Evolutionary conservation across 2,113 vertebrate genomes (phyloP).

Genomic region (Phodopus roborovskii): DNA sequence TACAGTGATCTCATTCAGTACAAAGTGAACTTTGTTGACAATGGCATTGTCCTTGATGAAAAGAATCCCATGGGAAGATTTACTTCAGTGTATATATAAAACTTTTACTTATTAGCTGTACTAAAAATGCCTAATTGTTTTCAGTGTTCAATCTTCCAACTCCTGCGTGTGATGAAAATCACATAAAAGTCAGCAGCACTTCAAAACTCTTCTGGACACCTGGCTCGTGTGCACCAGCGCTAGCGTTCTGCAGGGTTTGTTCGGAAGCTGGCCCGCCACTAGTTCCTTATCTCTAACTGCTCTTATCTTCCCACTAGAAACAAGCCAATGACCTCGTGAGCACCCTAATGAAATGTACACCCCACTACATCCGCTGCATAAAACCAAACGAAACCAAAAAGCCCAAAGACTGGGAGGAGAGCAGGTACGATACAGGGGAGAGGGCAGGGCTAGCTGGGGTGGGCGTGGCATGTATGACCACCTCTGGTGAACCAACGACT

Average conservation of each 20-base stretch:
- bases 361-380: slow-evolving; percentile 99
- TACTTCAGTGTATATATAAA: neutral
- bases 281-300: neutral
- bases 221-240: neutral
- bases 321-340: slow-evolving; percentile 98
- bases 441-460: accelerated
- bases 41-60: neutral
- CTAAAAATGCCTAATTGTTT: slow-evolving; percentile 27
- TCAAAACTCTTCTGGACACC: neutral
- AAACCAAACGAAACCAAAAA: slow-evolving; percentile 99
- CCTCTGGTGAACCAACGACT: neutral
- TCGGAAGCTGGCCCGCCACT: neutral
- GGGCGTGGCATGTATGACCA: accelerated
- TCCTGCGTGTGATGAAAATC: neutral
- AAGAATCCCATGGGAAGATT: neutral
- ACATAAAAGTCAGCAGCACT: neutral
- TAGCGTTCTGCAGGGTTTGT: neutral
- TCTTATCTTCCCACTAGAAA: slow-evolving; percentile 88
- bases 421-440: slow-evolving; percentile 87
- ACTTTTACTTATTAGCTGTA: neutral
- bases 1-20: neutral
- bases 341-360: slow-evolving; percentile 98
- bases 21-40: slow-evolving; percentile 37
- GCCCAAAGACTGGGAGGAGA: slow-evolving; percentile 97
- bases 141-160: neutral